Evolutionary conservation across 2,888 invertebrate species (phyloP), one percentile per base, ranked within the genome.

Genomic region (Sphaerolaimus hirsutus): DNA sequence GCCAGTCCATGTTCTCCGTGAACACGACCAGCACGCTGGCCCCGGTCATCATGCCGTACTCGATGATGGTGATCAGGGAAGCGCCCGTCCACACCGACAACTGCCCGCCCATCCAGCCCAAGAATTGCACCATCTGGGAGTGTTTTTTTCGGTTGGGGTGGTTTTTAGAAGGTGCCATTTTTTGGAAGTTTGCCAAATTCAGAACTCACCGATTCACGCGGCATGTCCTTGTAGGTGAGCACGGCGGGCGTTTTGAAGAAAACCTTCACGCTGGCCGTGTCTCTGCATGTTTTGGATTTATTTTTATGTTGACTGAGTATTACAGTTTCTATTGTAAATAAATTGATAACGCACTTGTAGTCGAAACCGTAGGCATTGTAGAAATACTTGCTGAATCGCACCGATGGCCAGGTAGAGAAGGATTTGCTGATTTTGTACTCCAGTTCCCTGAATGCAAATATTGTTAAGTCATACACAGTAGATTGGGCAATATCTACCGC

Each of bases 81-180:
- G 46, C 41, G 21, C 46, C 46, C 19, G 46, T 46, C 46, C 45
- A 45, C 24, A 38, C 38, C n/a, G 24, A 37, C 45, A 45, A 27
- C 25, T 45, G 45, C n/a, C 46, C 46, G 22, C 46, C 46, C 41
- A 46, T 19, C 46, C 46, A 46, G 32, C 46, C 46, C 23, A 46
- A 27, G 41, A 46, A 46, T 22, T 46, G 46, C 26, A 37, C 23
- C 19, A 17, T 29, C 46, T 46, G 17, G 14, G 25, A 41, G 32
- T 32, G 32, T 12, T 10, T n/a, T n/a, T n/a, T n/a, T 32, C 10
- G 24, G 23, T 23, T 37, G 19, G 37, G 14, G 37, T n/a, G 37
- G 10, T 32, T 32, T 12, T 32, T 32, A 17, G 17, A 32, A 32
- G 32, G 17, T 32, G 7, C 32, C 17, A 12, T 32, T 7, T 7